Base-by-base conservation (phyloP, 2,113 vertebrate genomes). In the Halichoerus grypus region DNA sequence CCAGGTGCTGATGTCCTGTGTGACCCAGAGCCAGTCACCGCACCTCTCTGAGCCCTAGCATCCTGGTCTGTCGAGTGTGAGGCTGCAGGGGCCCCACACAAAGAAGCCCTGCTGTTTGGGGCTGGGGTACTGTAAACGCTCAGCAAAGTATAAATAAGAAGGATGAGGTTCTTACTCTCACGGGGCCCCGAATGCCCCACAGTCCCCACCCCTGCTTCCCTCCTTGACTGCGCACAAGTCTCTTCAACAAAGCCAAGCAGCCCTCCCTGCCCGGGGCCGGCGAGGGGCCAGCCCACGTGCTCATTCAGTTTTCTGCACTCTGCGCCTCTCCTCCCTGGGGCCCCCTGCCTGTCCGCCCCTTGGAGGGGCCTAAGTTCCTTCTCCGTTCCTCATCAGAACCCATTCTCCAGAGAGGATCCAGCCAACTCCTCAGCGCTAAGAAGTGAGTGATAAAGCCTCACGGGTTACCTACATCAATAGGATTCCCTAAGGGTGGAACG, bases 11-110 rank as follows among this genome's bases (percentile, higher is more conserved):
- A 51, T 1, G 12, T 12, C 12, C 71, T 31, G 28, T 6, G 28
- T 12, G 16, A 53, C 39, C 26, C 0, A 0, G 4, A 22, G 28
- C 14, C 39, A 0, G 33, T 46, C 13, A n/a, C 57, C 18, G 21
- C 21, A n/a, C 42, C 39, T 18, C 61, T n/a, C 15, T 10, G 39
- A 51, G 14, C 77, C 67, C 26, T 18, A 0, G 14, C 0, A 0
- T 26, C 7, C 59, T 28, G 19, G 0, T 4, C n/a, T 7, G 4
- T 31, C 67, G 4, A 7, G 5, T 11, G 10, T 1, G 13, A 28
- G 61, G 85, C 4, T 31, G 1, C 1, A 46, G 36, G 46, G 12
- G 39, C 16, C 61, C 11, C 36, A 3, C 3, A 15, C 67, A 33
- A 21, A 19, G 53, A 24, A 7, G 33, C 36, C 57, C 14, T 4